Conservation (phyloP, 2,113 vertebrate species). For the Probosciger aterrimus region DNA sequence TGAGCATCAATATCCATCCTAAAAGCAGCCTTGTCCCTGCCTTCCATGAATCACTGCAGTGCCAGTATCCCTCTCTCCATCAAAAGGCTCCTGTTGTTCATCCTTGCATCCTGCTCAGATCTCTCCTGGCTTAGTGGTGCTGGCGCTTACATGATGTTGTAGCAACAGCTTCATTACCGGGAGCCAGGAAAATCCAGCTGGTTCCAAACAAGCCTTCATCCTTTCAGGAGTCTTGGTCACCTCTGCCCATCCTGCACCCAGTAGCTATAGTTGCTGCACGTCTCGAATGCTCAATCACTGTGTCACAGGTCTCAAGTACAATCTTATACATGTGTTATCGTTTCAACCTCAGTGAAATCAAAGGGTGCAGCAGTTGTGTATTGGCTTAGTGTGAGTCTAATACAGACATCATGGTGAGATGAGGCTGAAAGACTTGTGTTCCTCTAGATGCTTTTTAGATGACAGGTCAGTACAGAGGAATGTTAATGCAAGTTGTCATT, state of each 20-base stretch:
- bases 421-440: neutral
- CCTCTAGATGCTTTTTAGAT: neutral
- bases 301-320: accelerated
- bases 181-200: neutral
- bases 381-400: neutral
- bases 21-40: neutral
- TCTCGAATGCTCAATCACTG: no score
- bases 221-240: neutral
- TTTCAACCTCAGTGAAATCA: accelerated
- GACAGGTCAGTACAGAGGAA: neutral
- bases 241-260: accelerated
- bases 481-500: neutral
- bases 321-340: accelerated
- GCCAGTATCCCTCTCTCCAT: neutral
- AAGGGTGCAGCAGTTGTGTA: accelerated
- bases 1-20: neutral
- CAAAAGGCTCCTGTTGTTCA: neutral
- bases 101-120: accelerated
- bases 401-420: accelerated
- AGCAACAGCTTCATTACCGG: neutral
- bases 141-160: neutral
- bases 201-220: neutral
- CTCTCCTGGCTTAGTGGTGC: neutral
- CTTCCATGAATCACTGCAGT: neutral
- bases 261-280: neutral